phyloP scores from a whole-genome alignment of 2,888 invertebrate genomes.

The Ectropis crepuscularia region DNA sequence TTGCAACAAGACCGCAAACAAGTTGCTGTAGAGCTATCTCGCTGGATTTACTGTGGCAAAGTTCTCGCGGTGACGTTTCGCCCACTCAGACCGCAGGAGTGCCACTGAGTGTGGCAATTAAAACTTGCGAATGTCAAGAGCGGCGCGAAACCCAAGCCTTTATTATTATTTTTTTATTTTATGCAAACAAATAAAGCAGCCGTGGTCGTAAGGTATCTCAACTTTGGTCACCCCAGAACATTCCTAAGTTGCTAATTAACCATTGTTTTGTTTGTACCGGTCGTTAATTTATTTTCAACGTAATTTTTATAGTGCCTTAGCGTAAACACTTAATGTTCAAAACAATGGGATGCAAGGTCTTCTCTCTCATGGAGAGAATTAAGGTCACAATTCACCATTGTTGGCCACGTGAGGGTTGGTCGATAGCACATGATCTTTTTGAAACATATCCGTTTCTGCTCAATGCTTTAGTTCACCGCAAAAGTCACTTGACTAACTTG shows the following conservation, averaged over 20 bases:
- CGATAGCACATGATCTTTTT: too few species aligned
- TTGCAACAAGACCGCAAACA: conserved; percentile 32
- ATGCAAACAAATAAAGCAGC: conserved; percentile 59
- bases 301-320: too few species aligned
- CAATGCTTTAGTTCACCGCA: too few species aligned
- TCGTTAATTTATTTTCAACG: background rate
- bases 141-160: conserved; percentile 60
- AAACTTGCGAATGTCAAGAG: conserved; percentile 83
- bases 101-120: conserved; percentile 79
- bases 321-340: background rate
- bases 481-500: too few species aligned
- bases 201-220: conserved; percentile 46
- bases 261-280: conserved; percentile 21
- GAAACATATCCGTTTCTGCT: too few species aligned
- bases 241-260: conserved; percentile 37
- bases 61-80: conserved; percentile 60
- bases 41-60: conserved; percentile 54
- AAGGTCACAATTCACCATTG: too few species aligned
- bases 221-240: conserved; percentile 42
- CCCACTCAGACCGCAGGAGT: conserved; percentile 71
- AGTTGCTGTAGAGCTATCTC: conserved; percentile 30
- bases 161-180: conserved; percentile 73
- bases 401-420: too few species aligned
- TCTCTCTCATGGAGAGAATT: too few species aligned
- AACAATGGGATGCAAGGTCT: background rate